A percentile compares a stretch with the other conserved stretches of the same genome.
phyloP scores from a whole-genome alignment of 1,140 invertebrate genomes.

The Calliphora vicina region DNA sequence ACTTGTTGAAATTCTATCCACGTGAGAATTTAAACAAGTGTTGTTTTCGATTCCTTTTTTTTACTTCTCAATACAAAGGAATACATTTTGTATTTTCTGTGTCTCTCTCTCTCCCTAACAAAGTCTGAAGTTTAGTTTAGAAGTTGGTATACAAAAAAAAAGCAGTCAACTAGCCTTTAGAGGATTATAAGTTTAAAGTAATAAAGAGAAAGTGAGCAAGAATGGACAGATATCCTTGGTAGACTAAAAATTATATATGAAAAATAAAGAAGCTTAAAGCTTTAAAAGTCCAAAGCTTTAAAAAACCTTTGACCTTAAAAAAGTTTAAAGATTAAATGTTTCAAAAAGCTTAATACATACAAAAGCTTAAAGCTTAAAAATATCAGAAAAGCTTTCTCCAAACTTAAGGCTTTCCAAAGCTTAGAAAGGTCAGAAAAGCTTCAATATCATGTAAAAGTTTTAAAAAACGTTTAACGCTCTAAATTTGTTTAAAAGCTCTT shows the following conservation, averaged over 20 bases:
- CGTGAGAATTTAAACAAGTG: slow-evolving; percentile 58
- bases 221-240: no score
- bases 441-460: no score
- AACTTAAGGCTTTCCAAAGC: no score
- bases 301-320: background rate
- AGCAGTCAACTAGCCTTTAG: slow-evolving; percentile 2
- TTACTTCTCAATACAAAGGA: background rate
- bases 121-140: background rate
- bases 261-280: background rate
- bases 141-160: background rate
- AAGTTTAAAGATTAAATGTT: no score
- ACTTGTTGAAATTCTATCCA: slow-evolving; percentile 53
- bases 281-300: background rate
- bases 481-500: no score
- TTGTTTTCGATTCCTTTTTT: slow-evolving; percentile 27
- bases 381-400: no score
- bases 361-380: no score
- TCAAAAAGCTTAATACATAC: no score
- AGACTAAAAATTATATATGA: background rate
- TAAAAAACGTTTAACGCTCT: no score
- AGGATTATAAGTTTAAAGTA: background rate
- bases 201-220: background rate
- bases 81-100: no score
- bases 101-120: no score
- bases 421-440: no score